Conservation (phyloP, 1,140 invertebrate species). For the Sminthurides bifidus region DNA sequence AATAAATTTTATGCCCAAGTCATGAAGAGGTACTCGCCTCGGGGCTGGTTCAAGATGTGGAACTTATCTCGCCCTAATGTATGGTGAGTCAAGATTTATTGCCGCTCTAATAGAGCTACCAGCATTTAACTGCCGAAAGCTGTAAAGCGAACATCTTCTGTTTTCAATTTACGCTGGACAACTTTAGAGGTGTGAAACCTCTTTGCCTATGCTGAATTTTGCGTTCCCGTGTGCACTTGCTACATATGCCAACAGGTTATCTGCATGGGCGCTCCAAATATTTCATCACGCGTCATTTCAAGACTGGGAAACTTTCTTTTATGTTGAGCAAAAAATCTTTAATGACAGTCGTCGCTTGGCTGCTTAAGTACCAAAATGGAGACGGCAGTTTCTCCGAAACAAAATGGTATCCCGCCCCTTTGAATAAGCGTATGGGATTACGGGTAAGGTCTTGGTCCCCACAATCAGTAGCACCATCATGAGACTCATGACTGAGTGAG, state of each 20-base stretch:
- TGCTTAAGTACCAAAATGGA: constrained; percentile 38
- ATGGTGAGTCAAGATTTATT: constrained; percentile 36
- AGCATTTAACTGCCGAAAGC: no score
- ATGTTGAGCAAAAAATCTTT: constrained; percentile 39
- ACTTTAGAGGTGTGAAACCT: neutral
- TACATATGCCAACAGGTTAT: constrained; percentile 36
- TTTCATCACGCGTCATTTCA: constrained; percentile 40
- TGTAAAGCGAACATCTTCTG: no score
- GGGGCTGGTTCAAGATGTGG: constrained; percentile 41
- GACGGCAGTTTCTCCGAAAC: constrained; percentile 42
- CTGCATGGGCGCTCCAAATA: constrained; percentile 40
- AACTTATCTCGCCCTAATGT: constrained; percentile 38
- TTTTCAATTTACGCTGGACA: no score
- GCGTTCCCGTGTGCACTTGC: neutral
- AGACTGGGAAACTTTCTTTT: constrained; percentile 45
- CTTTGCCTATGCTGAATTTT: neutral
- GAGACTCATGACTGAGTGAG: no score
- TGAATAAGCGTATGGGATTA: constrained; percentile 35
- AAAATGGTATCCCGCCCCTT: constrained; percentile 28
- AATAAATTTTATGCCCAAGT: constrained; percentile 39
- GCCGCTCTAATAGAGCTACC: no score
- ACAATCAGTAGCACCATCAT: no score
- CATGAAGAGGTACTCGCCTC: constrained; percentile 37
- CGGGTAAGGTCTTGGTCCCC: constrained; percentile 19
- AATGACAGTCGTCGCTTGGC: constrained; percentile 36